Conservation (phyloP, 2,113 vertebrate genomes). For the Kobus ellipsiprymnus region DNA sequence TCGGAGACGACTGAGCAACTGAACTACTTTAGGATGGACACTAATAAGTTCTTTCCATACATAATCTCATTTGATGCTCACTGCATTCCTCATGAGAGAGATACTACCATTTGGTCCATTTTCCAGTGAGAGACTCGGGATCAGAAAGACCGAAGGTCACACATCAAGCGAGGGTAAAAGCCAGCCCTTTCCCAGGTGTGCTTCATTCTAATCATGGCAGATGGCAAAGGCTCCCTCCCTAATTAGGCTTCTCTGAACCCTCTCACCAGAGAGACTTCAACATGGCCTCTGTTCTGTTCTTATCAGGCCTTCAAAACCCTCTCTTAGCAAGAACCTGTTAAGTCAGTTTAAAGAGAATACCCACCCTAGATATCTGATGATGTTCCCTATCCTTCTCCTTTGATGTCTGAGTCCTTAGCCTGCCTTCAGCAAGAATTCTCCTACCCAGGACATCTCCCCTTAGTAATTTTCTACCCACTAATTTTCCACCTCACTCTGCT, state of each 20-base stretch:
- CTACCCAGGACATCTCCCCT: neutral
- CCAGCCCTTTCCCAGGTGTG: neutral
- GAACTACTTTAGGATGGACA: neutral
- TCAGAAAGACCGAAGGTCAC: neutral
- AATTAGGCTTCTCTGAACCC: neutral
- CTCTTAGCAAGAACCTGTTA: neutral
- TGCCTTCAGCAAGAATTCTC: neutral
- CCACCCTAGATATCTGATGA: neutral
- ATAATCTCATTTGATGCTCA: neutral
- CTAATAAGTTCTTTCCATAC: neutral
- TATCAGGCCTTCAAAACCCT: neutral
- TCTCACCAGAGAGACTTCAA: neutral
- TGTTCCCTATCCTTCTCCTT: neutral
- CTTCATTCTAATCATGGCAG: neutral
- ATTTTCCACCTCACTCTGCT: neutral
- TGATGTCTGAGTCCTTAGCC: neutral
- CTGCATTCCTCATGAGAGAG: neutral
- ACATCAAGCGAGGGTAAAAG: neutral
- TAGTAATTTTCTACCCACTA: neutral
- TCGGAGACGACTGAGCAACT: neutral
- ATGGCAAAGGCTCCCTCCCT: neutral
- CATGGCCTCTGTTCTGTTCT: neutral
- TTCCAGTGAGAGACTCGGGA: neutral
- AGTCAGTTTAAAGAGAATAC: neutral
- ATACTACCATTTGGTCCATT: neutral